Evolutionary conservation across 2,888 invertebrate species (phyloP), one percentile per base, ranked within the genome.

Genomic region (Junonia oenone): DNA sequence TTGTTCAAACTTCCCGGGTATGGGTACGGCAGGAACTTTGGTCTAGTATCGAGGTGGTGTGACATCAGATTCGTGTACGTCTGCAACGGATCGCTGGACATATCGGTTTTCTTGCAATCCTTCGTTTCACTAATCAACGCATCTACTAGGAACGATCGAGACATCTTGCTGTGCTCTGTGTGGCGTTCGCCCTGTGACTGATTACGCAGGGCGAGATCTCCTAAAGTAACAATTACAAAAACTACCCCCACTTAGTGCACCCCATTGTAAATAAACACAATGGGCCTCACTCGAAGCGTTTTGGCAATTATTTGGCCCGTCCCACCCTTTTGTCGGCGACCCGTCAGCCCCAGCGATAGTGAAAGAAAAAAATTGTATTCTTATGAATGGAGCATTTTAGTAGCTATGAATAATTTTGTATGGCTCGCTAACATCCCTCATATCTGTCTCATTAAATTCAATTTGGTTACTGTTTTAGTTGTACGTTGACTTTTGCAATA

Each of bases 81-180:
- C 60, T 83, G 68, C 57, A 83, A 63, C 63, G 83, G 62, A 73
- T 92, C 85, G 79, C 81, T 77, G 64, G 83, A 63, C 69, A 83
- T 65, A 61, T 83, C 78, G 54, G 73, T 67, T 68, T 80, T 80
- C 66, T 83, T 81, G 46, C 79, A 81, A 56, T 90, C 87, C 66
- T 93, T 92, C 40, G 92, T 75, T 55, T 92, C 92, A 85, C 93
- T 93, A 63, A 96, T 94, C 55, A 96, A 81, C 50, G 96, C 94
- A 72, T 96, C 96, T 72, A 96, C 95, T 55, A 95, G 80, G 73
- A 96, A 96, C 63, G 95, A 96, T 66, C 95, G 93, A 59, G 96
- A 96, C 95, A 96, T 96, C 68, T 86, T 64, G 53, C 31, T 50
- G 58, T 58, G 46, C 37, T 65, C 78, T 62, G 67, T 65, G 51